Percentiles rank a stretch among this genome's conserved stretches.
These are phyloP conservation scores for Heterohyrax brucei DNA, from an alignment of 2,797 vertebrate species.

Conservation along the genomic window DNA sequence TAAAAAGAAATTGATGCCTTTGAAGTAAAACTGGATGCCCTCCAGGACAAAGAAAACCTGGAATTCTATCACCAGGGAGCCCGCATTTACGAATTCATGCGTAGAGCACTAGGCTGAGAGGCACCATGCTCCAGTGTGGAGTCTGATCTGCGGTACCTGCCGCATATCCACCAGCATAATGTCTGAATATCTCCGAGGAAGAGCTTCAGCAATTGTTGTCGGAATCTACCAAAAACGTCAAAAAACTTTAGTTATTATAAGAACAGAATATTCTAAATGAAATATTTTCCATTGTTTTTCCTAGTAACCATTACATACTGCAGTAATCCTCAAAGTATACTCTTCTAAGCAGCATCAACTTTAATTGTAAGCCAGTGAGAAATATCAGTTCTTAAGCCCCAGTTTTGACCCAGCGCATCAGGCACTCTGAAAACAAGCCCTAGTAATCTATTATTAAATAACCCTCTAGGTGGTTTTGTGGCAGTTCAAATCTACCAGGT, in stretches of 20 bases:
- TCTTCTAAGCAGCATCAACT: too few relatives aligned
- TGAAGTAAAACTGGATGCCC: constrained; percentile 5
- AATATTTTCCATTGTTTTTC: neutral
- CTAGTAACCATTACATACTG: neutral
- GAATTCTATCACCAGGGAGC: neutral
- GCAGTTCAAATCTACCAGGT: neutral
- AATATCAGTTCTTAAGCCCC: neutral
- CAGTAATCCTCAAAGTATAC: neutral
- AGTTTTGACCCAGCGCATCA: neutral
- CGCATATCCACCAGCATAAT: neutral
- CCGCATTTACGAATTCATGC: neutral
- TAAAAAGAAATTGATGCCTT: neutral
- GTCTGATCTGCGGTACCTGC: neutral
- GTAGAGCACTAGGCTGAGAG: neutral
- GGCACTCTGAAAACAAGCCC: neutral
- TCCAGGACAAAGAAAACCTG: neutral
- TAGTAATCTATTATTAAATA: neutral
- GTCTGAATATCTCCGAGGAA: constrained; percentile 24
- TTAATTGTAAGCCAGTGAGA: too few relatives aligned
- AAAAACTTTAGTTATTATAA: constrained; percentile 16
- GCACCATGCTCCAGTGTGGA: neutral
- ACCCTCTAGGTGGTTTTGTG: neutral
- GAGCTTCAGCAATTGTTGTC: neutral
- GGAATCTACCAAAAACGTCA: constrained; percentile 16
- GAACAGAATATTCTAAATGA: neutral